Evolutionary conservation across 2,888 invertebrate genomes (phyloP), one percentile per base, ranked within the genome.

Genomic region (Cephonodes hylas): DNA sequence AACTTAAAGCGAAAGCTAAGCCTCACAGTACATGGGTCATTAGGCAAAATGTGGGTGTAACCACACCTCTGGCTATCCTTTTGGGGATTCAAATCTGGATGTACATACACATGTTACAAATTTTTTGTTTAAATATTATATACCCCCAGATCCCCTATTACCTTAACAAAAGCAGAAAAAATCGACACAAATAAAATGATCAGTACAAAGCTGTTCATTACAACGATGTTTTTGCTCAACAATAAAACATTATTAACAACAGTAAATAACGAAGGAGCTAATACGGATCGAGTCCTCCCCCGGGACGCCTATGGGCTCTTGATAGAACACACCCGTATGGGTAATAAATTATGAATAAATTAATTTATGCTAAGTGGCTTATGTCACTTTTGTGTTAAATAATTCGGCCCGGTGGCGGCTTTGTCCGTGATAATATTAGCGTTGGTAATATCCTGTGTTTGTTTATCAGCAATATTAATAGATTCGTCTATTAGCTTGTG

Each of bases 311-410:
- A 62, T 70, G 75, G 73, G 66, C 64, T 67, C 65, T 62, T 72
- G 75, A 77, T 69, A 59, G 72, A 75, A 76, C 74, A 73, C 74
- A 68, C 79, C 78, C 78, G 74, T 69, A 74, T 76, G 77, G 70
- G 67, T 79, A 73, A 74, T 71, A 70, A 66, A 70, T 71, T 69
- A 69, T 65, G 63, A 61, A 66, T 66, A 64, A 66, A 70, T 70
- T 70, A 67, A 70, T 70, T 67, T 68, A 71, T 71, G 67, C 67
- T 74, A 68, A 73, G 73, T 67, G 70, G 68, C 68, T 73, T 67
- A 56, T 69, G 69, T 69, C 71, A 70, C 72, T 68, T 69, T 61
- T 63, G 61, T 65, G 66, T 64, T 58, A 63, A 69, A 71, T 64
- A 63, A 38, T 25, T 48, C 25, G 60, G 63, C 63, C 42, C 64